Base-by-base conservation (phyloP, 2,888 invertebrate genomes). In the Nemotelus pantherinus region DNA sequence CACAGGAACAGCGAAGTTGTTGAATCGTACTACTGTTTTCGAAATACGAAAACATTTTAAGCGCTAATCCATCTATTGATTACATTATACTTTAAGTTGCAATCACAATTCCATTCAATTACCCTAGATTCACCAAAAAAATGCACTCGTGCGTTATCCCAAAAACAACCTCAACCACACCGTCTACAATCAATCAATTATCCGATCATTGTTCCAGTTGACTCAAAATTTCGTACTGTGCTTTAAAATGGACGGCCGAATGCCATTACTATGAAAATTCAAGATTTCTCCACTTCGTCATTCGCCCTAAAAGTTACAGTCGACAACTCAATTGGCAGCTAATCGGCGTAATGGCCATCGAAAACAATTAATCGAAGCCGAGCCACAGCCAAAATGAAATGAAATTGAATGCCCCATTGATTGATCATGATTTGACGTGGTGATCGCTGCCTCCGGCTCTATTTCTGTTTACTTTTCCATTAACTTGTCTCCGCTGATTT, bases 361-460 rank as follows among this genome's bases (percentile, higher is more conserved):
- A 57, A 25, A 57, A 63, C 43, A 63, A 63, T 63, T 63, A 63
- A 63, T 63, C 63, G 7, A 63, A 63, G 63, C 63, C 25, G 25
- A 25, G 25, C 25, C 25, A 25, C 25, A 25, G 25, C 25, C 63
- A 10, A 39, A 63, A 63, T 63, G 41, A 25, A 63, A 63, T 63
- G 63, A 43, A 63, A 63, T 63, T 63, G 63, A 63, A 63, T 63
- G 63, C 63, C 63, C 43, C 63, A 63, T 63, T 63, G 63, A 63
- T 63, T 63, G 63, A 63, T 63, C 63, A 43, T 25, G 25, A 25
- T 63, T 63, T 63, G 43, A 63, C 43, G 63, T 43, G 41, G 7
- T 53, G 53, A 7, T 63, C 63, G 63, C 43, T 43, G 41, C 63
- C 25, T 63, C 43, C 25, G 63, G 9, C 43, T 25, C 41, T 43